Conservation (phyloP, 2,797 vertebrate species). For the Cirrhinus molitorella region DNA sequence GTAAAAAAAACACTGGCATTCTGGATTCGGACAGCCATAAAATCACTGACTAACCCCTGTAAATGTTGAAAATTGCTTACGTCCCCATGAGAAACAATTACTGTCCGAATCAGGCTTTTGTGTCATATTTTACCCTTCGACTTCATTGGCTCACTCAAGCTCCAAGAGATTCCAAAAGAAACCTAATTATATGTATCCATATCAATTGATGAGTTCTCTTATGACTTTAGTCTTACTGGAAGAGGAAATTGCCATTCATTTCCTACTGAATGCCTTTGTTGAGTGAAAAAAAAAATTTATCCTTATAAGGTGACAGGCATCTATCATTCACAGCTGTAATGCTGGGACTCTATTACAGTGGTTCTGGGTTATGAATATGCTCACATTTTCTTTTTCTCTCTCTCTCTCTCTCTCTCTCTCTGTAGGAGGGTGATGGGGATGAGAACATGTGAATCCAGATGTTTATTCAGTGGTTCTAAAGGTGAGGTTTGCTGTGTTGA, state of each 20-base stretch:
- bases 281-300: background rate
- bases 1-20: too few species aligned
- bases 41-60: too few species aligned
- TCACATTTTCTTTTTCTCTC: background rate
- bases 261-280: background rate
- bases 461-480: constrained; percentile 97
- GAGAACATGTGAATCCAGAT: constrained; percentile 94
- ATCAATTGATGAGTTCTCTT: constrained; percentile 9
- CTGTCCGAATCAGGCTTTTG: background rate
- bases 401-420: constrained; percentile 22
- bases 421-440: constrained; percentile 95
- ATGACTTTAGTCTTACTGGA: background rate
- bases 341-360: background rate
- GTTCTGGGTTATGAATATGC: background rate
- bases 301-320: background rate
- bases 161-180: background rate
- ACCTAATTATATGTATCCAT: background rate
- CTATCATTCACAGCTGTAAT: background rate
- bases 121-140: background rate
- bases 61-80: too few species aligned
- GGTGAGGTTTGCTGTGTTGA: constrained; percentile 97
- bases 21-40: too few species aligned
- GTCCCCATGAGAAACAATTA: too few species aligned
- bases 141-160: background rate
- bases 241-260: background rate